Percentiles rank a stretch among this genome's conserved stretches.
Evolutionary conservation across 2,888 invertebrate genomes (phyloP).

Genomic region (Meiosimyza platycephala): DNA sequence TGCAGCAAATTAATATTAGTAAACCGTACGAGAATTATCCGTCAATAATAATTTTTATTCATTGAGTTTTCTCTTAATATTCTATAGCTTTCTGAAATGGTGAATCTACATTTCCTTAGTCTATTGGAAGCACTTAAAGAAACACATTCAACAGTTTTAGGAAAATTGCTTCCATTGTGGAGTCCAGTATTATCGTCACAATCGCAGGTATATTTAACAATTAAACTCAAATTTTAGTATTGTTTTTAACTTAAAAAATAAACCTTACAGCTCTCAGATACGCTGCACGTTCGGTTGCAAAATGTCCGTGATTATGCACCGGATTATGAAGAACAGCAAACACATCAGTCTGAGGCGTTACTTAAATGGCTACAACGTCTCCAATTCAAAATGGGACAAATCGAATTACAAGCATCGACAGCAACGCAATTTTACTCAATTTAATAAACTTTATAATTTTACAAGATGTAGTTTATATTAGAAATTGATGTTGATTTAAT

Average conservation of each 20-base stretch:
- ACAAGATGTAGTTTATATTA: conserved; percentile 9
- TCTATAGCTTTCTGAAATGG: conserved; percentile 92
- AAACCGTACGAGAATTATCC: too few species aligned
- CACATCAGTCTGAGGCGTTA: conserved; percentile 69
- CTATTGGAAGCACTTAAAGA: conserved; percentile 94
- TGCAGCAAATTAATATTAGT: too few species aligned
- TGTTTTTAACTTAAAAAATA: conserved; percentile 21
- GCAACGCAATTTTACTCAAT: conserved; percentile 90
- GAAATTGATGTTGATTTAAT: not conserved
- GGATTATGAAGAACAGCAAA: conserved; percentile 66
- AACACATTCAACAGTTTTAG: conserved; percentile 91
- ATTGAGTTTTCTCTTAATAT: not conserved
- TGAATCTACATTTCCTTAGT: conserved; percentile 95
- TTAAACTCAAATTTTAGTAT: not conserved
- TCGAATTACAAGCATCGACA: conserved; percentile 91
- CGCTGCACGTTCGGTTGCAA: conserved; percentile 87
- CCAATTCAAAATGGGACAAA: conserved; percentile 98
- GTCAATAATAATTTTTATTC: too few species aligned
- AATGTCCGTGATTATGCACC: conserved; percentile 85
- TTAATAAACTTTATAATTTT: conserved; percentile 61
- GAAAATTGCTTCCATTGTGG: conserved; percentile 94
- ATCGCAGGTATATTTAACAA: conserved; percentile 75
- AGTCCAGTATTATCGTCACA: conserved; percentile 95
- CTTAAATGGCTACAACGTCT: conserved; percentile 90
- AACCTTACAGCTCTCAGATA: conserved; percentile 81